These are phyloP conservation scores for Micromussa lordhowensis DNA, from an alignment of 92 coral and sea anemone species.

Conservation along the genomic window DNA sequence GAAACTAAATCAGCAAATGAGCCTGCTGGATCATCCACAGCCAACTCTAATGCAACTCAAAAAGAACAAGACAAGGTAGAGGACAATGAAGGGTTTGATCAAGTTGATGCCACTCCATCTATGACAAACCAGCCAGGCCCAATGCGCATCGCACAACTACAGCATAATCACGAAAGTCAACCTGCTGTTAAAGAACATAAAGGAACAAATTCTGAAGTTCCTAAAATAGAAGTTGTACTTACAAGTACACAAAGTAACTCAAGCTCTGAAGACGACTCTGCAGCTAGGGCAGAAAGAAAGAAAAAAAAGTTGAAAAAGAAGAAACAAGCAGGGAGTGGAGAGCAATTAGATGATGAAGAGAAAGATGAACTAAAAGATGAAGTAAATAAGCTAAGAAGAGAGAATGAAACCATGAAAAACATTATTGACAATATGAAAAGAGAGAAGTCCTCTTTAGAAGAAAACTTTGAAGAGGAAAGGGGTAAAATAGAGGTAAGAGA, in stretches of 20 bases:
- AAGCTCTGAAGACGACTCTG: slow-evolving; percentile 30
- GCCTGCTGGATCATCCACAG: not conserved
- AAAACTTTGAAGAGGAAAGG: slow-evolving; percentile 41
- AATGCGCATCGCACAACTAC: not conserved
- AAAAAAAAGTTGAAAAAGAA: slow-evolving; percentile 23
- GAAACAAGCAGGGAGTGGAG: not conserved
- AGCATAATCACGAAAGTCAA: not conserved
- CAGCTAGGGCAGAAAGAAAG: slow-evolving; percentile 22
- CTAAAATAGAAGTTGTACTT: slow-evolving; percentile 25
- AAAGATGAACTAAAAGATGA: slow-evolving; percentile 15
- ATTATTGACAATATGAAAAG: slow-evolving; percentile 1
- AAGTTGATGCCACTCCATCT: slow-evolving; percentile 4
- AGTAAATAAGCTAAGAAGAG: slow-evolving; percentile 7
- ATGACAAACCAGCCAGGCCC: not conserved
- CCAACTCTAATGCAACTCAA: not conserved
- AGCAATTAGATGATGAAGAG: slow-evolving; percentile 3
- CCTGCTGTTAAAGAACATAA: not conserved
- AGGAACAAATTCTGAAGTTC: slow-evolving; percentile 17
- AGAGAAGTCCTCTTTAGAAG: slow-evolving; percentile 40
- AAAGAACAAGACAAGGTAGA: not conserved
- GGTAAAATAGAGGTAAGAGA: slow-evolving; percentile 34
- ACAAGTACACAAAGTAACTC: not conserved
- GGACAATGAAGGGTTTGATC: not conserved
- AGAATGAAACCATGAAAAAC: slow-evolving; percentile 21
- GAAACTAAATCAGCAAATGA: not conserved